Conservation (phyloP, 2,888 invertebrate species). For the Polymixis flavicincta region DNA sequence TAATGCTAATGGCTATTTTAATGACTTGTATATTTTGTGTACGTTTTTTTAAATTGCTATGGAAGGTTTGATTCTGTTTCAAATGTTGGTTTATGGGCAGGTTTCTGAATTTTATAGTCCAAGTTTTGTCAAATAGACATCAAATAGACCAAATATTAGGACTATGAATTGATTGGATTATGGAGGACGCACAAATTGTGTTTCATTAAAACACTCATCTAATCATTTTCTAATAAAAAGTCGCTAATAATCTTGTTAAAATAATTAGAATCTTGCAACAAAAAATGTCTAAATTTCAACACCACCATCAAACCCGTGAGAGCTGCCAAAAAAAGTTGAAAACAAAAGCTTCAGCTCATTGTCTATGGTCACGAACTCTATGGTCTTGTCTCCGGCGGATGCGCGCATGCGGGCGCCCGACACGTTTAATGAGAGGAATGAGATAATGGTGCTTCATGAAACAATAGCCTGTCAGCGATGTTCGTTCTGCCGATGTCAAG, state of each 20-base stretch:
- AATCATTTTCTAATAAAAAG: neutral
- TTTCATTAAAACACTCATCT: neutral
- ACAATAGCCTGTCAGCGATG: conserved; percentile 80
- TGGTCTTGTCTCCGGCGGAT: conserved; percentile 82
- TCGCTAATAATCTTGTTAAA: neutral
- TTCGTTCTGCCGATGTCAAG: conserved; percentile 67
- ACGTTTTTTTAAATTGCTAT: conserved; percentile 36
- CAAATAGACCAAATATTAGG: neutral
- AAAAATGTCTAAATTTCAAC: conserved; percentile 34
- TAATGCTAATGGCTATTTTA: conserved; percentile 73
- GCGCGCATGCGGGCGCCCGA: conserved; percentile 84
- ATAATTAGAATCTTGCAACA: conserved; percentile 29
- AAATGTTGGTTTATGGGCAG: neutral
- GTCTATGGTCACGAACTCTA: conserved; percentile 85
- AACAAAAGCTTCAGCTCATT: conserved; percentile 82
- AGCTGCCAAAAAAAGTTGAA: conserved; percentile 70
- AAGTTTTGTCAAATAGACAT: neutral
- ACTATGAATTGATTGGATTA: neutral
- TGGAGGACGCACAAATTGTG: neutral
- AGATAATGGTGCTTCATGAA: conserved; percentile 84
- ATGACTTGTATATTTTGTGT: conserved; percentile 60
- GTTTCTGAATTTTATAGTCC: neutral
- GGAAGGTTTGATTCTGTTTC: conserved; percentile 2
- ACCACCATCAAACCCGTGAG: conserved; percentile 58
- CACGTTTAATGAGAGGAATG: conserved; percentile 83